phyloP scores from a whole-genome alignment of 2,113 vertebrate genomes.

The Anhinga anhinga region DNA sequence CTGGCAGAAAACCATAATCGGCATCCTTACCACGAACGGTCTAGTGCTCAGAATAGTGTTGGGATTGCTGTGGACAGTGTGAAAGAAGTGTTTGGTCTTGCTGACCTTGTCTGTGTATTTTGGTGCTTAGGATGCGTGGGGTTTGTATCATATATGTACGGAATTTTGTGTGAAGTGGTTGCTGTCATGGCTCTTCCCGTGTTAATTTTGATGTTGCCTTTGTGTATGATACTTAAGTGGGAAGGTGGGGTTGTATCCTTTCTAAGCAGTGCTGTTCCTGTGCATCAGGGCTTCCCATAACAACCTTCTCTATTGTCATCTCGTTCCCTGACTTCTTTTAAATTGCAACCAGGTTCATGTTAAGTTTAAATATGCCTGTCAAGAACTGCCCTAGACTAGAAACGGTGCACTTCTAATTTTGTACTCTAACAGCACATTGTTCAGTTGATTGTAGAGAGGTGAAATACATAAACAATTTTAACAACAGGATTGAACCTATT shows the following conservation, averaged over 20 bases:
- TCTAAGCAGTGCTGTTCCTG: not conserved
- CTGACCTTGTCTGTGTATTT: not conserved
- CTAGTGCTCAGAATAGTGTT: not conserved
- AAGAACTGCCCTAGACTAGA: not conserved
- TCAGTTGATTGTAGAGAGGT: conserved; percentile 26
- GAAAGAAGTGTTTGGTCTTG: not conserved
- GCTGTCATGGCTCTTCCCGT: not conserved
- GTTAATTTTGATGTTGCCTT: not conserved
- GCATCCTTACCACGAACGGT: not conserved
- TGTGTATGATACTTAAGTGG: not conserved
- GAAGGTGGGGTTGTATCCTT: conserved; percentile 19
- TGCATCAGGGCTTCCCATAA: not conserved
- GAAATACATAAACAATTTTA: conserved; percentile 27
- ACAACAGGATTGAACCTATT: conserved; percentile 20
- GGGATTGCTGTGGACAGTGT: not conserved
- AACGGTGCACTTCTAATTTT: not conserved
- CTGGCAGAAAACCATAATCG: not conserved
- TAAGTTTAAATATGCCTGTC: not conserved
- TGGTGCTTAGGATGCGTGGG: not conserved
- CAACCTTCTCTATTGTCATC: not conserved
- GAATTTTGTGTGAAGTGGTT: not conserved
- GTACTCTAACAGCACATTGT: not conserved
- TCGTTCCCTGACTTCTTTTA: not conserved
- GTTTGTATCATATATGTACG: not conserved
- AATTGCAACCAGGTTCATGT: not conserved